Evolutionary conservation across 2,113 vertebrate species (phyloP), one percentile per base, ranked within the genome.

Genomic region (Meleagris gallopavo): DNA sequence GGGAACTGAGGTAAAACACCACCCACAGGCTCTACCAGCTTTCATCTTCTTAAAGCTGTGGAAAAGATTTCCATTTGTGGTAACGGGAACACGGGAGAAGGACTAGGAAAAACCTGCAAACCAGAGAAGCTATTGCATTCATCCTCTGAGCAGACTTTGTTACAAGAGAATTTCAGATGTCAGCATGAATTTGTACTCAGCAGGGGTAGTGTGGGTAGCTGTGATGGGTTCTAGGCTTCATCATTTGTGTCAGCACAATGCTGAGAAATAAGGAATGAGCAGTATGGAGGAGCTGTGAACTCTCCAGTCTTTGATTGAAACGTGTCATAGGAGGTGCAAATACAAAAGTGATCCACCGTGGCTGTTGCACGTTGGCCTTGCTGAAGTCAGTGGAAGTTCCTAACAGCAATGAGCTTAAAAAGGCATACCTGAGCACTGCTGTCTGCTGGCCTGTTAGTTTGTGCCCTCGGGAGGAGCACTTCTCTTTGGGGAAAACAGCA

Each of bases 101-200:
- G 85, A 60, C 48, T 41, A 62, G 78, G 73, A 38, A 60, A 86
- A 94, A 29, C 73, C 43, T 83, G 54, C 77, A 86, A 73, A 61
- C 20, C 45, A 57, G 73, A 84, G 61, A 82, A 92, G 48, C 54
- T 83, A 12, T 75, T 96, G 74, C 62, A 50, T 89, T 93, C 24
- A 62, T 80, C n/a, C 79, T 89, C 16, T 2, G 40, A 22, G 25
- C 30, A 36, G 58, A 89, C 58, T 93, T 61, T 76, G 83, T 92
- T 86, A 90, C 52, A 69, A 85, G 72, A 54, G 64, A 89, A 95
- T 95, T 90, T 93, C 90, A 67, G 57, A 86, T 66, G 66, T 90
- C 89, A 90, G 90, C 92, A 90, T 77, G 70, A 90, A 92, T 94
- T 76, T 76, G 48, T 93, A 62, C 82, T 95, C 84, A 77, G 78